A percentile compares a stretch with the other conserved stretches of the same genome.
These are phyloP conservation scores for Tenebrosternarchus preto DNA, from an alignment of 2,113 vertebrate genomes.

Conservation along the genomic window DNA sequence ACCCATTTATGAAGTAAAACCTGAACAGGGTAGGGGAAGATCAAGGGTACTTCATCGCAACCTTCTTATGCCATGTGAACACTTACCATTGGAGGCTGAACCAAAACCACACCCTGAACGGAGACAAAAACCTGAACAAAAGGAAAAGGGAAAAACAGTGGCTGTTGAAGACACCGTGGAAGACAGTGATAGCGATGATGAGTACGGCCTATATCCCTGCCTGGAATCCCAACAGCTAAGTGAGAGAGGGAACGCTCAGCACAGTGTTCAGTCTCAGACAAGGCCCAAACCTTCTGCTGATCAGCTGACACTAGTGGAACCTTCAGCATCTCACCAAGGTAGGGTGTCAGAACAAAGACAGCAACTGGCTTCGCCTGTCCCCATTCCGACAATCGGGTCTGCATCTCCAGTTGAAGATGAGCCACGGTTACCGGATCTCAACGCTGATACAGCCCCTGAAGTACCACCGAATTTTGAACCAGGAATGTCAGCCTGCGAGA, in stretches of 20 bases:
- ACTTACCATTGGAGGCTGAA: too few species aligned
- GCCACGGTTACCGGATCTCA: neutral
- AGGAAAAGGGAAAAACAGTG: neutral
- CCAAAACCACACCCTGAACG: too few species aligned
- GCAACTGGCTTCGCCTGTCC: neutral
- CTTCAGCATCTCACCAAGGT: neutral
- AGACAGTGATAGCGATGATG: neutral
- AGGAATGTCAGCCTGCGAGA: neutral
- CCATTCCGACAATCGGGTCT: neutral
- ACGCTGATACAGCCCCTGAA: neutral
- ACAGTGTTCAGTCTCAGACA: neutral
- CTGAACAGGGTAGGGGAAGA: too few species aligned
- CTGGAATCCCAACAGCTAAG: neutral
- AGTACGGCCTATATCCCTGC: neutral
- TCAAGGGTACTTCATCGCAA: too few species aligned
- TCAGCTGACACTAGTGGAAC: neutral
- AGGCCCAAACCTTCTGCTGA: neutral
- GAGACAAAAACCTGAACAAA: too few species aligned
- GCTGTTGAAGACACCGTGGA: neutral
- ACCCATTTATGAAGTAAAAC: too few species aligned
- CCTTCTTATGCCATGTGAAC: too few species aligned
- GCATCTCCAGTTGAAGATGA: neutral
- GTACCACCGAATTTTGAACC: neutral
- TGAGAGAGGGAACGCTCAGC: neutral
- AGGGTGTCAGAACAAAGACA: neutral